Percentiles rank a stretch among this genome's conserved stretches.
These are phyloP conservation scores for Babylonia areolata DNA, from an alignment of 1,140 invertebrate genomes.

Conservation along the genomic window DNA sequence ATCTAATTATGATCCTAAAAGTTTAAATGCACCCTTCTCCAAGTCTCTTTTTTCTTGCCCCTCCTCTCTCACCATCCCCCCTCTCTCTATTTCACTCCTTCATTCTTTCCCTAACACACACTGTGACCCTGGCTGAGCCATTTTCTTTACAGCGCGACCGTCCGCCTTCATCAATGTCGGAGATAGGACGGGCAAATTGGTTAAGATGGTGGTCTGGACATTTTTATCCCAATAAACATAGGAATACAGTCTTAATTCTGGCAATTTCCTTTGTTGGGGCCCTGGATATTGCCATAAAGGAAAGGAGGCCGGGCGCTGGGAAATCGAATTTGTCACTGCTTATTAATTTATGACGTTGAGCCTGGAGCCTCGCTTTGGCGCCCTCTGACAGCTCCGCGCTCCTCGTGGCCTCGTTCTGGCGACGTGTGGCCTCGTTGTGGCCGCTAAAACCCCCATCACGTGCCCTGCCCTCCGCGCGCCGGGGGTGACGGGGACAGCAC, in stretches of 20 bases:
- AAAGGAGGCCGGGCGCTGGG: conserved; percentile 22
- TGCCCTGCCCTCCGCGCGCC: neutral
- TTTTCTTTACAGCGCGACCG: conserved; percentile 22
- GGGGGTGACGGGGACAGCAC: conserved; percentile 13
- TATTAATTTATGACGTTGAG: conserved; percentile 41
- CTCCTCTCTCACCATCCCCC: neutral
- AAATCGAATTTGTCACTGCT: conserved; percentile 41
- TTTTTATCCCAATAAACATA: conserved; percentile 39
- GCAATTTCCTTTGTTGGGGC: conserved; percentile 36
- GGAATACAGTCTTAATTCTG: conserved; percentile 36
- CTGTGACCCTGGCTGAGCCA: neutral
- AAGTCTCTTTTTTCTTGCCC: neutral
- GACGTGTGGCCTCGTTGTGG: conserved; percentile 27
- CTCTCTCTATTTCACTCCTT: neutral
- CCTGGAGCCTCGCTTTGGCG: conserved; percentile 25
- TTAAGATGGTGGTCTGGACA: conserved; percentile 36
- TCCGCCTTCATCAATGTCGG: conserved; percentile 24
- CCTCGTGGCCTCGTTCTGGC: conserved; percentile 33
- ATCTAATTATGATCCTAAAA: too few relatives aligned
- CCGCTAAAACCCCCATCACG: conserved; percentile 22
- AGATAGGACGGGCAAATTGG: conserved; percentile 6
- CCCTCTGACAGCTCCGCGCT: conserved; percentile 27
- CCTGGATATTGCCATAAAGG: conserved; percentile 23
- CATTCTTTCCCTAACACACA: conserved; percentile 6
- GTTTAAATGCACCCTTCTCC: neutral